Base-by-base conservation (phyloP, 2,797 vertebrate species). In the Sebastes nivosus region DNA sequence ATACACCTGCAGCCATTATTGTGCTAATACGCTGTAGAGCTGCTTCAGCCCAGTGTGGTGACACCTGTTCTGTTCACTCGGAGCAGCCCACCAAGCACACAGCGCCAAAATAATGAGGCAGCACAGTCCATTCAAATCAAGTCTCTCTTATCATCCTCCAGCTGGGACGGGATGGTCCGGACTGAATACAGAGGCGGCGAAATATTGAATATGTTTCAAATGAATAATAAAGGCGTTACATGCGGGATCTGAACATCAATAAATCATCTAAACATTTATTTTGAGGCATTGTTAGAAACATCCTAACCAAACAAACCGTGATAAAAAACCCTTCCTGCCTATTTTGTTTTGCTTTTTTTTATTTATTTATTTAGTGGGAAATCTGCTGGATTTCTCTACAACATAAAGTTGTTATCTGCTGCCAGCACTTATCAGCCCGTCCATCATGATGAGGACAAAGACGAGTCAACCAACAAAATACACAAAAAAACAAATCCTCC, bases 1-100 rank as follows among this genome's bases (percentile, higher is more conserved):
- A 87, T 87, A 88, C 93, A 94, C 91, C 92, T 94, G 93, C 86
- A 76, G 83, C 79, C 74, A 85, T 94, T 95, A 79, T 93, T 88
- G 87, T 91, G 92, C 79, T 88, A 93, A 94, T 90, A 42, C 70
- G 32, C 24, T 9, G 65, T 57, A 4, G 77, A 70, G 76, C 75
- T 54, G 91, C 75, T 46, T 60, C 67, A 12, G 52, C 71, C 69
- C 68, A 32, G 20, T 75, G 60, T 66, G 66, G 59, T 42, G 72
- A 89, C 92, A 93, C 92, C 91, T 90, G 92, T 72, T 86, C 76
- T 66, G 66, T 65, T 78, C 32, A 27, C 57, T 63, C 0, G 36
- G 24, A 67, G 57, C 83, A 58, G 52, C 82, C 54, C 66, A 61
- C 57, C 65, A 22, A 77, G 63, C 66, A 30, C 54, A 75, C 46